Conservation (phyloP, 2,797 vertebrate genomes). For the Novumbra hubbsi region DNA sequence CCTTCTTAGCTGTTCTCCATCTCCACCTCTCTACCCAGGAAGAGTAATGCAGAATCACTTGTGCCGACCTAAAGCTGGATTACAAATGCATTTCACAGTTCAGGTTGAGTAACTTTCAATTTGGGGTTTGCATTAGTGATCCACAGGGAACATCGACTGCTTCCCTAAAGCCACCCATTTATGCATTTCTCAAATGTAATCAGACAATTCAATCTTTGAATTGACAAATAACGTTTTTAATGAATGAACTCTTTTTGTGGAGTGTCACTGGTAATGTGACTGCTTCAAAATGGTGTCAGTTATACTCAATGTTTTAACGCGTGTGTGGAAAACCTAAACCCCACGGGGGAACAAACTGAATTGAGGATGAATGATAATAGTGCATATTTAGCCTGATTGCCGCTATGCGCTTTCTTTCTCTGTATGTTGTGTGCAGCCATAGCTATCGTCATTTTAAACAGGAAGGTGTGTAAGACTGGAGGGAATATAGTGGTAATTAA, state of each 20-base stretch:
- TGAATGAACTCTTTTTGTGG: slow-evolving; percentile 6
- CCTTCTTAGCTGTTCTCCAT: slow-evolving; percentile 46
- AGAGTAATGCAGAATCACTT: slow-evolving; percentile 43
- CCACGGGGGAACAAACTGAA: neutral
- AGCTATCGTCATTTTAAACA: neutral
- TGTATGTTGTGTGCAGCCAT: neutral
- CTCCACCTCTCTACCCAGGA: slow-evolving; percentile 34
- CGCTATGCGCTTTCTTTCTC: neutral
- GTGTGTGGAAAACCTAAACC: neutral
- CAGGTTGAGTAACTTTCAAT: slow-evolving; percentile 66
- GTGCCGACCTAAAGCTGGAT: slow-evolving; percentile 60
- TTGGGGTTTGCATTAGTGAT: slow-evolving; percentile 67
- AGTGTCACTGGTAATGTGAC: slow-evolving; percentile 27
- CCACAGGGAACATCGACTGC: slow-evolving; percentile 39
- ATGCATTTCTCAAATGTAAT: slow-evolving; percentile 55
- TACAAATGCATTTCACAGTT: slow-evolving; percentile 65
- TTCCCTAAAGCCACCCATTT: slow-evolving; percentile 46
- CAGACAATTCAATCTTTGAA: slow-evolving; percentile 35
- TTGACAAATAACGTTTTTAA: slow-evolving; percentile 7
- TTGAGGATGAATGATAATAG: slow-evolving; percentile 18
- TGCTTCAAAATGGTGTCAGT: neutral
- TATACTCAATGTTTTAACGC: neutral
- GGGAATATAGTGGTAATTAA: neutral
- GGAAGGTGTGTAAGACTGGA: neutral
- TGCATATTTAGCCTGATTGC: neutral